Evolutionary conservation across 2,113 vertebrate genomes (phyloP).

Genomic region (Anguilla rostrata): DNA sequence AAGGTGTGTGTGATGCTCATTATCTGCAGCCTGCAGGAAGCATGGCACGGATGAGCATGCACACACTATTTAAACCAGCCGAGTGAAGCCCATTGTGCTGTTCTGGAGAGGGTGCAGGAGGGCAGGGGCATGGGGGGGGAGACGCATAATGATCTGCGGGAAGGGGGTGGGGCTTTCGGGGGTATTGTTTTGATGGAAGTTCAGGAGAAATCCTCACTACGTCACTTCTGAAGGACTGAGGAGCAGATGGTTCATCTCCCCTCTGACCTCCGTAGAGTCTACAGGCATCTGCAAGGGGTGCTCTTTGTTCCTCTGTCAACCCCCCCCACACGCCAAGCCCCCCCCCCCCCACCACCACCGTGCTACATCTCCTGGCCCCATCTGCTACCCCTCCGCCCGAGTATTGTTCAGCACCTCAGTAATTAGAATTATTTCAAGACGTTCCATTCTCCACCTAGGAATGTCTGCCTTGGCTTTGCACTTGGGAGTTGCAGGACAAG

Average conservation of each 20-base stretch:
- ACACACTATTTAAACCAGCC: neutral
- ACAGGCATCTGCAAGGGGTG: constrained; percentile 52
- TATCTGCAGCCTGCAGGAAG: neutral
- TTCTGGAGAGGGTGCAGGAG: neutral
- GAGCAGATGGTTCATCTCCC: constrained; percentile 68
- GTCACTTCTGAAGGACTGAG: constrained; percentile 49
- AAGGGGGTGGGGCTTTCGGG: neutral
- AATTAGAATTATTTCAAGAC: constrained; percentile 47
- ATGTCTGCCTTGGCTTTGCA: constrained; percentile 34
- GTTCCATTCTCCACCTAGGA: constrained; percentile 51
- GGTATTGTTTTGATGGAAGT: constrained; percentile 48
- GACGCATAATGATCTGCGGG: constrained; percentile 9
- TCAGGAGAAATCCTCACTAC: neutral
- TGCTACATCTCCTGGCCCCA: constrained; percentile 41
- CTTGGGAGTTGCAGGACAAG: constrained; percentile 29
- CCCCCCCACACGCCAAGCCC: constrained; percentile 30
- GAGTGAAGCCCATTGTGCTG: neutral
- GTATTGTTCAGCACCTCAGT: constrained; percentile 41
- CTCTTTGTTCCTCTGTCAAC: constrained; percentile 57
- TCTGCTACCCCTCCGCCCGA: constrained; percentile 55
- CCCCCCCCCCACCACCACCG: constrained; percentile 1
- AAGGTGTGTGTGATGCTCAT: neutral
- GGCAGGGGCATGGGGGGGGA: neutral
- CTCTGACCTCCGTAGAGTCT: constrained; percentile 46
- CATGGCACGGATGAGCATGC: neutral